A percentile compares a stretch with the other conserved stretches of the same genome.
Evolutionary conservation across 2,113 vertebrate genomes (phyloP).

Genomic region (Nestor notabilis): DNA sequence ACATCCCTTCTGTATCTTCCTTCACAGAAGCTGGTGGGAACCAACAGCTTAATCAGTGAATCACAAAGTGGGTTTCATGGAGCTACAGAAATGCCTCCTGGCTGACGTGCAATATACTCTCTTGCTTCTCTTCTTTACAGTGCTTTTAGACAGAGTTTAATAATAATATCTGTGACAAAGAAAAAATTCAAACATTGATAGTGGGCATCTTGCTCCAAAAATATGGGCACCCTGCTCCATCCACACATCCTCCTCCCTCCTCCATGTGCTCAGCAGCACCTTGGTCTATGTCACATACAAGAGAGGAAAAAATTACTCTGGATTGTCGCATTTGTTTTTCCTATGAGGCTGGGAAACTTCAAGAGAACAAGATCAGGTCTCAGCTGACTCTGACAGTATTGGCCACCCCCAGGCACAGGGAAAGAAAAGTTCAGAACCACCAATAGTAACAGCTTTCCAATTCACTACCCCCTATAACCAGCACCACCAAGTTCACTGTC

Average conservation of each 20-base stretch:
- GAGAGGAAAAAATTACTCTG: background rate
- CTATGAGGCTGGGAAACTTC: background rate
- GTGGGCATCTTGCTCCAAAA: background rate
- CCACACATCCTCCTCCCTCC: background rate
- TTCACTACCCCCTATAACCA: background rate
- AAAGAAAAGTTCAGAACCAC: background rate
- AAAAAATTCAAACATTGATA: background rate
- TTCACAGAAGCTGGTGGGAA: background rate
- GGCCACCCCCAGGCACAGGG: background rate
- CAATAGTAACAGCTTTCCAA: background rate
- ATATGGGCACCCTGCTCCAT: background rate
- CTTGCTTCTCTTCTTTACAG: background rate
- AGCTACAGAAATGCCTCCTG: background rate
- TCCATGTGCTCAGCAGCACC: background rate
- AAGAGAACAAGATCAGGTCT: background rate
- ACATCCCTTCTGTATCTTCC: background rate
- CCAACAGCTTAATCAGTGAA: background rate
- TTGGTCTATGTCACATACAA: background rate
- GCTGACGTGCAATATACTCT: background rate
- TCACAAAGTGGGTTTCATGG: background rate
- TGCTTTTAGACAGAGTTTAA: background rate
- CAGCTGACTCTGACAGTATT: accelerated
- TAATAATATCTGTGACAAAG: background rate
- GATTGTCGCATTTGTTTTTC: background rate
- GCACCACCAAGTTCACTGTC: background rate